Conservation (phyloP, 2,113 vertebrate species). For the Neolamprologus brichardi region DNA sequence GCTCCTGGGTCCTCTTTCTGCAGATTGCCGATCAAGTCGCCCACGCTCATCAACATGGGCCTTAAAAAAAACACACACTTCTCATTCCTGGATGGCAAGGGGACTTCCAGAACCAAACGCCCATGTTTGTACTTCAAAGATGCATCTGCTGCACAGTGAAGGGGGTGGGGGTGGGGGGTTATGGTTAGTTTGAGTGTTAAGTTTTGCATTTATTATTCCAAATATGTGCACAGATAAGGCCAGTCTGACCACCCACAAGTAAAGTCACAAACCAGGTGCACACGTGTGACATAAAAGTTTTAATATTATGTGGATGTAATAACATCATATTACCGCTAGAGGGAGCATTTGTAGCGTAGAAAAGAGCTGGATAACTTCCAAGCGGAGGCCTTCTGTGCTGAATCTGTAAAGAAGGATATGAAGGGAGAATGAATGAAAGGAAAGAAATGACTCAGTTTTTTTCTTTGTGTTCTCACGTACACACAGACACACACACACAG, state of each 20-base stretch:
- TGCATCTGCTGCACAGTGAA: conserved; percentile 62
- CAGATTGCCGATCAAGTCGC: conserved; percentile 78
- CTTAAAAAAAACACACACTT: conserved; percentile 83
- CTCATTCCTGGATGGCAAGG: conserved; percentile 83
- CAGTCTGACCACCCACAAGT: not conserved
- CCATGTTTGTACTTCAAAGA: conserved; percentile 79
- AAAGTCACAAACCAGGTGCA: not conserved
- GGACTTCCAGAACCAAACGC: conserved; percentile 81
- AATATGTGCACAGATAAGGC: not conserved
- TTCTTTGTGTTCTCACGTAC: not conserved
- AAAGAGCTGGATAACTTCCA: conserved; percentile 2
- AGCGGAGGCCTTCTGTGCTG: not conserved
- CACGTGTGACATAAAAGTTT: not conserved
- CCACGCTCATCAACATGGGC: conserved; percentile 79
- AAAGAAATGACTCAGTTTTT: not conserved
- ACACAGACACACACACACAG: not conserved
- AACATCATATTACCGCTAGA: conserved; percentile 55
- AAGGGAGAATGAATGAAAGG: not conserved
- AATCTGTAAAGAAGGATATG: not conserved
- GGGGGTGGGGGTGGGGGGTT: not conserved
- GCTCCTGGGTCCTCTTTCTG: conserved; percentile 83
- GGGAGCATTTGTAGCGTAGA: conserved; percentile 53
- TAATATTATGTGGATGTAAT: not conserved
- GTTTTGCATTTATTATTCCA: not conserved
- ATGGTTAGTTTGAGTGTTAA: not conserved